Evolutionary conservation across 1,140 invertebrate species (phyloP), one percentile per base, ranked within the genome.

Genomic region (Megathymus violae): DNA sequence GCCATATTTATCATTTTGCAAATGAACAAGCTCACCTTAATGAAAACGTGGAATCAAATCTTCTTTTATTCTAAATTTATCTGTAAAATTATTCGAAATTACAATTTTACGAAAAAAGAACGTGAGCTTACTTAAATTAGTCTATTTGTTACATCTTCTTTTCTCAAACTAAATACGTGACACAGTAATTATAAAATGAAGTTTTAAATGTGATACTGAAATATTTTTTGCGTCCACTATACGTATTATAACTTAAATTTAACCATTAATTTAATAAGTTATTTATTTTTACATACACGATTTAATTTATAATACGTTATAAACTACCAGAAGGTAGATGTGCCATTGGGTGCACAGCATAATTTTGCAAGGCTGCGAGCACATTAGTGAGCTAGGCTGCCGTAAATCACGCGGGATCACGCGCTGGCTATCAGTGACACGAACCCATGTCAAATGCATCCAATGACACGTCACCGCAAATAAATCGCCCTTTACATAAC

Each of bases 1-100:
- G 88, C 78, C 88, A 89, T 90, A 90, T 90, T 90, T 90, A 90
- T 90, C 82, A 90, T 90, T 90, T 88, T 83, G 88, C 85, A 89
- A 90, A 90, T 88, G 87, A 88, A 85, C 82, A 81, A 71, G 73
- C 83, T 85, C 78, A 89, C 86, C 88, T 90, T 90, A 87, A 90
- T 90, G 88, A 90, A 87, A 89, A 82, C 76, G 79, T 68, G 80
- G 69, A 76, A 74, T 74, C 50, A 52, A 67, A 56, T 56, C 10
- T 56, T 56, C 69, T 75, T 75, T 83, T 80, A 74, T 67, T 38
- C 40, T 61, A 56, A 61, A 66, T 31, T 40, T 38, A 31, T 43
- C 48, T 47, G 9, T 31, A 52, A 46, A 62, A 19, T 52, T 44
- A 10, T 41, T 19, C 11, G 9, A n/a, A 11, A 4, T 43, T 17